phyloP scores from a whole-genome alignment of 2,888 invertebrate genomes.

The Omphaloscelis lunosa region DNA sequence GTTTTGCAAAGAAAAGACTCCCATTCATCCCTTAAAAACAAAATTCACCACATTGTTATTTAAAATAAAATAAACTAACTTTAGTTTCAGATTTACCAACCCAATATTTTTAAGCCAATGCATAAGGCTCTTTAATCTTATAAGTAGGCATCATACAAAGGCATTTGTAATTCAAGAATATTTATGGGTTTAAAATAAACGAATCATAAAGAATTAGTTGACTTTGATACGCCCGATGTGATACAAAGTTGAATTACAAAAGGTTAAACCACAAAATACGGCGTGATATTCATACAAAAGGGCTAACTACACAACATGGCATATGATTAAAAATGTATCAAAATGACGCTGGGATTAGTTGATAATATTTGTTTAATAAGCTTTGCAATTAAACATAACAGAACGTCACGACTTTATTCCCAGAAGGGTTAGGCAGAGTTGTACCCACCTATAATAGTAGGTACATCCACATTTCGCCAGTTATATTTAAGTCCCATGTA shows the following conservation, averaged over 20 bases:
- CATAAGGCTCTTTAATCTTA: conserved; percentile 38
- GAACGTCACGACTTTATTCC: neutral
- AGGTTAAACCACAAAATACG: conserved; percentile 17
- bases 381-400: neutral
- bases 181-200: conserved; percentile 39
- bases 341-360: neutral
- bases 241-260: conserved; percentile 9
- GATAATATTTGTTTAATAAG: neutral
- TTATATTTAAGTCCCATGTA: too few species aligned
- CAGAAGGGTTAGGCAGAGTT: neutral
- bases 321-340: neutral
- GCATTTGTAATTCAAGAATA: conserved; percentile 39
- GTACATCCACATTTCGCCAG: too few species aligned
- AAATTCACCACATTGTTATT: conserved; percentile 22
- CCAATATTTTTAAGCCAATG: conserved; percentile 31
- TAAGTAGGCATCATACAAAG: conserved; percentile 36
- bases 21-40: neutral
- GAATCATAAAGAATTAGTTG: conserved; percentile 29
- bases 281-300: neutral
- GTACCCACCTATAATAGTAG: neutral
- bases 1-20: conserved; percentile 2
- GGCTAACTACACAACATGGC: neutral
- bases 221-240: conserved; percentile 32
- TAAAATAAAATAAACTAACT: conserved; percentile 12
- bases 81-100: conserved; percentile 21